Percentiles rank a stretch among this genome's conserved stretches.
phyloP scores from a whole-genome alignment of 92 coral and sea anemone genomes.

The Paramuricea clavata region DNA sequence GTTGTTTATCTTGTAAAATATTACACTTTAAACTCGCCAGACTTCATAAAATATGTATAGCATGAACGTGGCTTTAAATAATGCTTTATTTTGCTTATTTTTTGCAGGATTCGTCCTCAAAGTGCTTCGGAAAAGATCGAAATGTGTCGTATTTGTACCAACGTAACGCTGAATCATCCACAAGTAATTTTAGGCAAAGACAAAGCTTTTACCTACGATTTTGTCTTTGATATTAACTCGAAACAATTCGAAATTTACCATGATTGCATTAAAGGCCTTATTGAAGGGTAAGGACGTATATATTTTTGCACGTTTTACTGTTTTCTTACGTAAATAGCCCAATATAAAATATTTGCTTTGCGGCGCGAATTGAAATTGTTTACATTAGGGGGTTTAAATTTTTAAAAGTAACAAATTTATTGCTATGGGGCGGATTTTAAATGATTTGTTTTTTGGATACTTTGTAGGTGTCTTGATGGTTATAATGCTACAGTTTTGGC shows the following conservation, averaged over 20 bases:
- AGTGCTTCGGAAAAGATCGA: constrained; percentile 98
- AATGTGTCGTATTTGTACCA: constrained; percentile 96
- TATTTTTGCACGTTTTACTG: neutral
- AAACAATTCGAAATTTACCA: constrained; percentile 88
- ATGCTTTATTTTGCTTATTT: constrained; percentile 47
- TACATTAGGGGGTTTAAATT: constrained; percentile 22
- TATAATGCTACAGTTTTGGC: constrained; percentile 98
- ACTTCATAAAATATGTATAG: constrained; percentile 47
- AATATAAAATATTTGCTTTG: neutral
- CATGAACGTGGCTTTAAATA: constrained; percentile 38
- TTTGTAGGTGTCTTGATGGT: constrained; percentile 91
- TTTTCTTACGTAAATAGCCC: neutral
- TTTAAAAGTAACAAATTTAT: constrained; percentile 12
- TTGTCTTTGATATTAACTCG: constrained; percentile 81
- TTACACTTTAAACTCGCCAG: neutral
- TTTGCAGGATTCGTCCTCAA: constrained; percentile 95
- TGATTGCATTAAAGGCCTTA: constrained; percentile 81
- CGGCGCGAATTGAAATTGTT: constrained; percentile 14
- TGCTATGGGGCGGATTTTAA: neutral
- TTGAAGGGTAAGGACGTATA: constrained; percentile 87
- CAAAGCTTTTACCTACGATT: constrained; percentile 96
- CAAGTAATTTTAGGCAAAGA: constrained; percentile 98
- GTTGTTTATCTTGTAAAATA: neutral
- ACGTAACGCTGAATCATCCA: constrained; percentile 88
- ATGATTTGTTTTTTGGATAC: constrained; percentile 5